Base-by-base conservation (phyloP, 2,888 invertebrate species). In the Apoderus coryli region DNA sequence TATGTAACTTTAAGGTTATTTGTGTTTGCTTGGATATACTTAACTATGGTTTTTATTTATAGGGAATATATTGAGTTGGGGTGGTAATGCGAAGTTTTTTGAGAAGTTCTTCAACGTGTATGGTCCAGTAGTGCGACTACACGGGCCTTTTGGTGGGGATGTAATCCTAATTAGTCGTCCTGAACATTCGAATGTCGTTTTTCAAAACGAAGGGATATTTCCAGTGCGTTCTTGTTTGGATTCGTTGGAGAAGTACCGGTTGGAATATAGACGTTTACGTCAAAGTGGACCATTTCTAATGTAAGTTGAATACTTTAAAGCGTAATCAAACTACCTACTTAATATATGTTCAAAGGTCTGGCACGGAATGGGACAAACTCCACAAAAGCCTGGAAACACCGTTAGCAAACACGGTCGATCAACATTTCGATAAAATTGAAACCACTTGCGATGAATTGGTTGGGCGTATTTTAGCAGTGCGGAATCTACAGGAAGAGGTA, bases 401-500 rank as follows among this genome's bases (percentile, higher is more conserved):
- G 0, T 44, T 69, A 15, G 52, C 62, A 25, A 49, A 48, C 5
- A 44, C 60, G 2, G 59, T 69, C 10, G 42, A 57, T 7, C 47
- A 61, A 16, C 63, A 65, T 11, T 50, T 50, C 19, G 46, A 45
- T n/a, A 51, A 53, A 25, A 44, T 64, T 10, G 56, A 58, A 22
- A 44, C 47, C 9, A 51, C 56, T 6, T 57, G 57, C 36, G 57
- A 60, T 14, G 57, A 61, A 25, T 51, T 66, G 15, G 37, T 58
- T 2, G 45, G 46, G 22, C 65, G 69, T 45, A 55, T 75, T 27
- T 57, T 63, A 36, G 59, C 56, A 26, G 54, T 67, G 14, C 61
- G 71, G 25, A 74, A 73, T 48, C 61, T 65, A 33, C 74, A 74
- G 45, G 70, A 72, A 32, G 74, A 76, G 53, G 62, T 77, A 24